These are phyloP conservation scores for Lytechinus variegatus DNA, from an alignment of 35 echinoderm and acorn worm genomes.

Conservation along the genomic window DNA sequence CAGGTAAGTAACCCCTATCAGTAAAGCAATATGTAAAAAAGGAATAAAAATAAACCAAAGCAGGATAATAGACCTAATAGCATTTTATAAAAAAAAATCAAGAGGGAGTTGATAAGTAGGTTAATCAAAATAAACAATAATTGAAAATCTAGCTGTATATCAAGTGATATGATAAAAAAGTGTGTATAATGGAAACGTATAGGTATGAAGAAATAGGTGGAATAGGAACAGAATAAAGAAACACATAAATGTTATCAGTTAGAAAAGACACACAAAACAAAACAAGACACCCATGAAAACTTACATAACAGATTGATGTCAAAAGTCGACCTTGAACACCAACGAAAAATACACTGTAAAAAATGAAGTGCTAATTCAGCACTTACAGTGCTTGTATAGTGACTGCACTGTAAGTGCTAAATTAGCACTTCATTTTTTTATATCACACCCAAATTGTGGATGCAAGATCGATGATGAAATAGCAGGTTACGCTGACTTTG, in stretches of 20 bases:
- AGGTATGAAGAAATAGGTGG: not conserved
- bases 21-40: not conserved
- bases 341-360: too few relatives aligned
- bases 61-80: not conserved
- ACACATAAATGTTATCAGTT: not conserved
- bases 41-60: not conserved
- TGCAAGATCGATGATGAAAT: not conserved
- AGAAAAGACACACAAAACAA: not conserved
- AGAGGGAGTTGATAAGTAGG: not conserved
- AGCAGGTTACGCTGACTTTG: not conserved
- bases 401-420: too few relatives aligned
- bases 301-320: not conserved
- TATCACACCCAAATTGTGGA: not conserved
- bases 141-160: not conserved
- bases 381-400: too few relatives aligned
- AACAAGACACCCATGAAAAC: too few relatives aligned
- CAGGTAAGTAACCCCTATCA: too few relatives aligned
- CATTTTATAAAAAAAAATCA: not conserved
- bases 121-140: not conserved
- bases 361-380: too few relatives aligned
- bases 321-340: not conserved
- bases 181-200: not conserved
- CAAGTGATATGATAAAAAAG: not conserved
- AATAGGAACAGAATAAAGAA: too few relatives aligned
- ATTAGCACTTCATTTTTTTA: too few relatives aligned